Evolutionary conservation across 1,140 invertebrate species (phyloP).

Genomic region (Aphelinus atriplicis): DNA sequence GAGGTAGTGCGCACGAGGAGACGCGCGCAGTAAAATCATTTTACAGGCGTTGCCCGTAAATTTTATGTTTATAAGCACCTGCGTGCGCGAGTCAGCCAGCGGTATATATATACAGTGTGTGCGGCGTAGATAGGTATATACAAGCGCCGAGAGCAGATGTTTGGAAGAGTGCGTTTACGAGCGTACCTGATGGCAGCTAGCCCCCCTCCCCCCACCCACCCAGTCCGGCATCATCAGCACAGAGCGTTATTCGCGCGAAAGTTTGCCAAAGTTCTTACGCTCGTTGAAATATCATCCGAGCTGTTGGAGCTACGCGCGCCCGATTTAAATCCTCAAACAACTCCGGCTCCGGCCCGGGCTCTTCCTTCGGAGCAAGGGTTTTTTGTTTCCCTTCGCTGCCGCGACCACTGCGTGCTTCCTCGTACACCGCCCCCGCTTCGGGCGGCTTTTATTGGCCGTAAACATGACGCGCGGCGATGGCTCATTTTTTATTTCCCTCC

Average conservation of each 20-base stretch:
- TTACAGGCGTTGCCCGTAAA: slow-evolving; percentile 48
- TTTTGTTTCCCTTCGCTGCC: too few species aligned
- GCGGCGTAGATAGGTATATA: too few species aligned
- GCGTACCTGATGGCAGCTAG: slow-evolving; percentile 2
- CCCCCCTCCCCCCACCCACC: not conserved
- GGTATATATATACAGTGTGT: too few species aligned
- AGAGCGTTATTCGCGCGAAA: not conserved
- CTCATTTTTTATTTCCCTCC: too few species aligned
- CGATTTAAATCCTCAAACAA: slow-evolving; percentile 8
- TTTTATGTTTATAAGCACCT: slow-evolving; percentile 46
- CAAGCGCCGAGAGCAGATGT: not conserved
- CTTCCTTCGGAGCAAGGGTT: too few species aligned
- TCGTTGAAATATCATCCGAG: not conserved
- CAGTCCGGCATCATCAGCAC: not conserved
- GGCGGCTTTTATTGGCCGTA: too few species aligned
- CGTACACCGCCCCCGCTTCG: too few species aligned
- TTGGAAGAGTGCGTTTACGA: slow-evolving; percentile 24
- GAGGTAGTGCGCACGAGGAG: slow-evolving; percentile 22
- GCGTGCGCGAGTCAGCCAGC: not conserved
- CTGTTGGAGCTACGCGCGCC: not conserved
- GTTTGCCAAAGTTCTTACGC: slow-evolving; percentile 20
- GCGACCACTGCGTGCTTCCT: too few species aligned
- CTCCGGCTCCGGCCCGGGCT: too few species aligned
- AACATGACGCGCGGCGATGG: too few species aligned
- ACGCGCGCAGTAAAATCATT: slow-evolving; percentile 50